Conservation (phyloP, 2,797 vertebrate species). For the Phyllotis vaccarum region DNA sequence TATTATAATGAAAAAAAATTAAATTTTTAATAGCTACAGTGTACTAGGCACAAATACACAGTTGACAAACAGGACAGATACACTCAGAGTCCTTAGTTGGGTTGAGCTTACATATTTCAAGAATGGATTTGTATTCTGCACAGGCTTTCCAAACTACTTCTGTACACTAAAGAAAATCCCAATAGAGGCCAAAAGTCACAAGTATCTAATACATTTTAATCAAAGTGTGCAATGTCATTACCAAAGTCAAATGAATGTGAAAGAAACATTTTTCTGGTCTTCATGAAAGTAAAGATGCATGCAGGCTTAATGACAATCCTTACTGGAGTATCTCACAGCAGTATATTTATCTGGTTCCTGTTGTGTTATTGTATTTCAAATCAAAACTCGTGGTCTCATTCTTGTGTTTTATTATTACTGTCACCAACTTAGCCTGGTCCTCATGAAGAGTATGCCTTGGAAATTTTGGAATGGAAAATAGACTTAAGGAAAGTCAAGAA, state of each 20-base stretch:
- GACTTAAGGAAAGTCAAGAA: not conserved
- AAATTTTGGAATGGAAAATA: constrained; percentile 22
- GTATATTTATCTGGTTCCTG: not conserved
- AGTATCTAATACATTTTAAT: constrained; percentile 53
- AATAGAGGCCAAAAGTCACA: constrained; percentile 23
- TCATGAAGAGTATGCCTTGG: not conserved
- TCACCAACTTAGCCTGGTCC: not conserved
- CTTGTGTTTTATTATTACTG: not conserved
- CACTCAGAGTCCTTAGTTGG: not conserved
- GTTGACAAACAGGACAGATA: not conserved
- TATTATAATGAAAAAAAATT: constrained; percentile 42
- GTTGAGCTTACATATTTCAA: not conserved
- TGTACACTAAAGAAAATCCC: not conserved
- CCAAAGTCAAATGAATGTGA: constrained; percentile 36
- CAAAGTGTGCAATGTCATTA: not conserved
- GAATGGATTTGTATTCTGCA: constrained; percentile 17
- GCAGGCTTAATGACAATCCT: not conserved
- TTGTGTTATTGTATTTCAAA: constrained; percentile 28
- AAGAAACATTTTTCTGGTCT: not conserved
- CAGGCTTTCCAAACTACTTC: constrained; percentile 4
- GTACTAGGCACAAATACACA: not conserved
- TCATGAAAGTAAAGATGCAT: constrained; percentile 3
- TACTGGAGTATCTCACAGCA: not conserved
- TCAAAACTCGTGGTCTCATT: not conserved
- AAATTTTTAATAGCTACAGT: not conserved